A percentile compares a stretch with the other conserved stretches of the same genome.
Evolutionary conservation across 2,113 vertebrate genomes (phyloP).

Genomic region (Corydoras maculifer): DNA sequence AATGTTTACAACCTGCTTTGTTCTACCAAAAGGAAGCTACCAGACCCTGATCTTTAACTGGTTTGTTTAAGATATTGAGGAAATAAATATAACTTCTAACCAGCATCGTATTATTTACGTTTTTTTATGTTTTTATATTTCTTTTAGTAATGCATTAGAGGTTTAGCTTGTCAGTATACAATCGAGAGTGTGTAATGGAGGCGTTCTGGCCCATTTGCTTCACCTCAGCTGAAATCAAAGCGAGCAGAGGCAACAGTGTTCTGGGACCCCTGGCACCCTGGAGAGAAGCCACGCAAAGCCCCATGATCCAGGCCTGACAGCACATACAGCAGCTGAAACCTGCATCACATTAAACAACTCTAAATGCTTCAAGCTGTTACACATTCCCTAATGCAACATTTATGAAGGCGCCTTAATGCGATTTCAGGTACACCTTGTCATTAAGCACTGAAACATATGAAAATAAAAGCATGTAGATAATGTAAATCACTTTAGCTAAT

Average conservation of each 20-base stretch:
- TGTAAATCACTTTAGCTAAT: constrained; percentile 8
- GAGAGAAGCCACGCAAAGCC: constrained; percentile 29
- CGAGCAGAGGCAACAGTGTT: constrained; percentile 45
- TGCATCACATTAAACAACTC: constrained; percentile 69
- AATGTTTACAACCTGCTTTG: not conserved
- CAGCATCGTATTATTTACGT: no score
- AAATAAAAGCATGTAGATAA: constrained; percentile 31
- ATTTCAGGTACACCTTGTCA: constrained; percentile 73
- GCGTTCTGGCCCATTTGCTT: constrained; percentile 47
- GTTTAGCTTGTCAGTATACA: no score
- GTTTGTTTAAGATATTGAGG: not conserved
- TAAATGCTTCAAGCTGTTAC: constrained; percentile 73
- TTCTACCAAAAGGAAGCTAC: not conserved
- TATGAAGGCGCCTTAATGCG: constrained; percentile 69
- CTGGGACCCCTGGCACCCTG: constrained; percentile 54
- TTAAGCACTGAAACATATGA: constrained; percentile 44
- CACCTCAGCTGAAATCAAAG: constrained; percentile 61
- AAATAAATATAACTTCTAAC: no score
- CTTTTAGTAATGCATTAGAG: no score
- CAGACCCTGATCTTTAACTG: not conserved
- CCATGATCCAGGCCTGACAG: constrained; percentile 50
- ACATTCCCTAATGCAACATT: constrained; percentile 68
- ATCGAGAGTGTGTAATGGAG: not conserved
- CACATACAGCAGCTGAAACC: constrained; percentile 55
- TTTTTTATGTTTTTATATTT: no score